Percentiles rank a stretch among this genome's conserved stretches.
These are phyloP conservation scores for Leucophenga maculata DNA, from an alignment of 2,888 invertebrate species.

Conservation along the genomic window DNA sequence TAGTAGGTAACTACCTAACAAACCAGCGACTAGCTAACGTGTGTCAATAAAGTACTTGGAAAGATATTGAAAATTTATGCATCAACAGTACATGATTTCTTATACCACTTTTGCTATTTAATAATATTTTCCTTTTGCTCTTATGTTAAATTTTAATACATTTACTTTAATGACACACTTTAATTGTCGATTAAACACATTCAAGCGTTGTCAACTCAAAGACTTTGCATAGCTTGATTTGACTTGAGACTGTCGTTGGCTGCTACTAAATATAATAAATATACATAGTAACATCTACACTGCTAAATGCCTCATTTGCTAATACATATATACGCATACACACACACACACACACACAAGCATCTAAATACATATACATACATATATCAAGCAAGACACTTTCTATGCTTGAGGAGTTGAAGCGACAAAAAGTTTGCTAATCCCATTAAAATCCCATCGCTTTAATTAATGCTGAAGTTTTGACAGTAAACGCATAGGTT, in stretches of 20 bases:
- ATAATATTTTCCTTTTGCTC: too few relatives aligned
- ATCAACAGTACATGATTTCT: too few relatives aligned
- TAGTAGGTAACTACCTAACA: background rate
- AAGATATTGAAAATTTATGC: too few relatives aligned
- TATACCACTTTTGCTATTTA: too few relatives aligned
- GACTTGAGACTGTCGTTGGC: background rate
- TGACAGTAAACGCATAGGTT: conserved; percentile 40
- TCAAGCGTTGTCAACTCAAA: conserved; percentile 18
- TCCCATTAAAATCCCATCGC: conserved; percentile 54
- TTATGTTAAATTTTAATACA: too few relatives aligned
- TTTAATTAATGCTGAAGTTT: conserved; percentile 53
- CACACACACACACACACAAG: background rate
- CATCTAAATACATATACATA: background rate
- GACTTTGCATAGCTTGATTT: background rate
- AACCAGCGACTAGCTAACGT: too few relatives aligned
- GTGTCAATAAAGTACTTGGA: too few relatives aligned
- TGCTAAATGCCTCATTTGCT: background rate
- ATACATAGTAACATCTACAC: too few relatives aligned
- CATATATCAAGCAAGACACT: too few relatives aligned
- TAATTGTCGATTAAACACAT: too few relatives aligned
- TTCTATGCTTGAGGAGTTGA: background rate
- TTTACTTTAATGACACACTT: too few relatives aligned
- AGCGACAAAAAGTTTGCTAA: conserved; percentile 37
- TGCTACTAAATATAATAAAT: too few relatives aligned
- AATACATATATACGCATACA: conserved; percentile 2